These are phyloP conservation scores for Lasioglossum calceatum DNA, from an alignment of 2,888 invertebrate species.

Conservation along the genomic window DNA sequence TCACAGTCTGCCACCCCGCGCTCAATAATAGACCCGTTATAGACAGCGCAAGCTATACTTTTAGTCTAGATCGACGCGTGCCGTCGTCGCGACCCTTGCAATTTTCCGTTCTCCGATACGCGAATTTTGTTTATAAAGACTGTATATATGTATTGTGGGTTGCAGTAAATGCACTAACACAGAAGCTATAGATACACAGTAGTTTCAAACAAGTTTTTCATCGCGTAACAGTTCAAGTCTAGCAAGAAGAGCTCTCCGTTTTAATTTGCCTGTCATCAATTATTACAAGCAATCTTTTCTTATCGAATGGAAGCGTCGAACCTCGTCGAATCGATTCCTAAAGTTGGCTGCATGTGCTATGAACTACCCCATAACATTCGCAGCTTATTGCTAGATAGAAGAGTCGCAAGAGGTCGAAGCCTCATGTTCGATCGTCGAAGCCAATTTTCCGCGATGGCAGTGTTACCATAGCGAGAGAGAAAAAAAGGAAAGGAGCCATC, in stretches of 20 bases:
- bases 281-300: too few relatives aligned
- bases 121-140: too few relatives aligned
- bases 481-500: neutral
- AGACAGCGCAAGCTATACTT: slow-evolving; percentile 42
- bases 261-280: too few relatives aligned
- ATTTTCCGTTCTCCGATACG: neutral
- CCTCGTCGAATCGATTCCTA: too few relatives aligned
- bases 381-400: neutral
- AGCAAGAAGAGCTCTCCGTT: too few relatives aligned
- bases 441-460: neutral
- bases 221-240: too few relatives aligned
- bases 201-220: too few relatives aligned
- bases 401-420: neutral
- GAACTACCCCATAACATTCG: neutral
- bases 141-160: too few relatives aligned
- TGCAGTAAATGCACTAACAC: too few relatives aligned
- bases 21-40: slow-evolving; percentile 44
- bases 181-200: too few relatives aligned
- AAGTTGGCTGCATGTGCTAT: neutral
- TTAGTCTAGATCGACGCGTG: slow-evolving; percentile 47
- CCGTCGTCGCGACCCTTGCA: slow-evolving; percentile 29
- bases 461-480: neutral
- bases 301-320: too few relatives aligned
- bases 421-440: neutral
- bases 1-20: slow-evolving; percentile 34